Base-by-base conservation (phyloP, 2,888 invertebrate species). In the Drosophila phalerata region DNA sequence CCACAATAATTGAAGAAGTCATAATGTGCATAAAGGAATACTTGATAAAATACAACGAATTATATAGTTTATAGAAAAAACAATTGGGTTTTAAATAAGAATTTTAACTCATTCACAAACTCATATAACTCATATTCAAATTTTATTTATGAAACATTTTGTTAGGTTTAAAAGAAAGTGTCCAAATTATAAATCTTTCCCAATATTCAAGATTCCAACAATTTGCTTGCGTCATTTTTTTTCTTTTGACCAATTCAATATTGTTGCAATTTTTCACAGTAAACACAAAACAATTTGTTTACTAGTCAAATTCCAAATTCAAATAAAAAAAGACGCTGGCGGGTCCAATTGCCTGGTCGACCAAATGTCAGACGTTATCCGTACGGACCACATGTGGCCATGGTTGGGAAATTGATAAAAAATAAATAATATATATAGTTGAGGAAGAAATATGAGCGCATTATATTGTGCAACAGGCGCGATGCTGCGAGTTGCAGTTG, bases 401-500 rank as follows among this genome's bases (percentile, higher is more conserved):
- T 30, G 40, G 37, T 28, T 17, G 55, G 56, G 17, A 79, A 77
- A 79, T 52, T 64, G 63, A 69, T 65, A 47, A 68, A 72, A 66
- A 63, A 61, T 48, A 56, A 57, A 60, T 17, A n/a, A 42, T n/a
- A 34, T 60, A 22, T 57, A 17, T 56, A 51, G 64, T 38, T 63
- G 73, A 78, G 68, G 73, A 73, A 77, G 88, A 89, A 78, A 89
- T 87, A 84, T 78, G 78, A 66, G 65, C 60, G 70, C 73, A 64
- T 69, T 74, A 66, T 60, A 72, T 83, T 83, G 89, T 83, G 83
- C 89, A 83, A 83, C 89, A 73, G 78, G 85, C 85, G 58, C 51
- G 17, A 22, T 42, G 42, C 48, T 15, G 57, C 17, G 43, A 34
- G 57, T 51, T 10, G 43, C 51, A 38, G 32, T 63, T 42, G 51